Base-by-base conservation (phyloP, 2,113 vertebrate genomes). In the Nestor notabilis region DNA sequence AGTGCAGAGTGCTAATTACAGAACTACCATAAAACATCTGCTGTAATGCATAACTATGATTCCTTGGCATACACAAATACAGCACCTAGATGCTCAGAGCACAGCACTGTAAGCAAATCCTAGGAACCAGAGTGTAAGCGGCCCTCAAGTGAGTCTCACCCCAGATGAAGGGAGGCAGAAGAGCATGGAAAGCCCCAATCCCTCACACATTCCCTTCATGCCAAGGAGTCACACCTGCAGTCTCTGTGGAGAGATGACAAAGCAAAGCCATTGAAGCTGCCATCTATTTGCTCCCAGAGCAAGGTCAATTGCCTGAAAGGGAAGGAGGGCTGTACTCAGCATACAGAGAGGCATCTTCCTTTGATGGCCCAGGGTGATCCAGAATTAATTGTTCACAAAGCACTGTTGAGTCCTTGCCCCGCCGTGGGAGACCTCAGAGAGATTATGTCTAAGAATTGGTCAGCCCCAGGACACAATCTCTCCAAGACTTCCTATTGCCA, bases 21-120 rank as follows among this genome's bases (percentile, higher is more conserved):
- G 92, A 97, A 90, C 55, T 88, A 93, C 86, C 92, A 85, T 87
- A 90, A 95, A 96, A 81, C 92, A 93, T 95, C 92, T 96, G 93
- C 95, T 97, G 89, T 49, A 70, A 87, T 87, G 53, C 89, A 82
- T 93, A 96, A 93, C 58, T 81, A 17, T 87, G 88, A 82, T 63
- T 94, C 92, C 72, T 55, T 87, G 93, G 94, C 92, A 87, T 18
- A n/a, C 63, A 85, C 56, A 93, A 72, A 94, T 25, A 53, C 65
- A 74, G 56, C 87, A 95, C 94, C 94, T 91, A 95, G 24, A 46
- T 25, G 9, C 44, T 97, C 74, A 52, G 61, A 89, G 44, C n/a
- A 13, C 8, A 13, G 28, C 3, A 49, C 60, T 79, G 37, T 33
- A 66, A 70, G 63, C 2, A 74, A 81, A 90, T 55, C 58, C 49